These are phyloP conservation scores for Clostera curtula DNA, from an alignment of 2,888 invertebrate species.

Conservation along the genomic window DNA sequence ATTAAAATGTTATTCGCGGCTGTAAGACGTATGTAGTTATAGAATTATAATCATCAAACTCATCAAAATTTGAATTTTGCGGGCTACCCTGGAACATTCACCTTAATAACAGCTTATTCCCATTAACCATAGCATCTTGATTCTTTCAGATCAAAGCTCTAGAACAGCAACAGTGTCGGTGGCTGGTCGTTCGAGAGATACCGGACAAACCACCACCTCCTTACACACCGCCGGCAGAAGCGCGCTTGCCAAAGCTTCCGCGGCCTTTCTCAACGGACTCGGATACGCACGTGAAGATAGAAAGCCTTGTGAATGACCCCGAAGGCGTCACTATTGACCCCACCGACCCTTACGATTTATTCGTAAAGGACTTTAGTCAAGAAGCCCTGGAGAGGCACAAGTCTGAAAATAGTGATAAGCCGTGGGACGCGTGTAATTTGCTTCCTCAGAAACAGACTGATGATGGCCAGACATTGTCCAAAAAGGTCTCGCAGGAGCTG, in stretches of 20 bases:
- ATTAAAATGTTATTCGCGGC: too few species aligned
- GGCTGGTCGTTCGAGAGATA: slow-evolving; percentile 60
- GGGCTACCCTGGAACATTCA: too few species aligned
- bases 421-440: slow-evolving; percentile 58
- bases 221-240: slow-evolving; percentile 54
- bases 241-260: slow-evolving; percentile 26
- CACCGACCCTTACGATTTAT: slow-evolving; percentile 41
- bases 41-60: too few species aligned
- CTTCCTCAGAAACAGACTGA: slow-evolving; percentile 38
- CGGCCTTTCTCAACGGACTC: slow-evolving; percentile 37
- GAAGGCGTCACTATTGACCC: slow-evolving; percentile 16
- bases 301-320: slow-evolving; percentile 21
- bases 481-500: slow-evolving; percentile 34
- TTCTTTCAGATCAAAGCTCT: slow-evolving; percentile 57
- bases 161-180: slow-evolving; percentile 56
- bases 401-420: slow-evolving; percentile 39
- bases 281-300: slow-evolving; percentile 31
- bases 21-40: too few species aligned
- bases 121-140: neutral
- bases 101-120: too few species aligned
- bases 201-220: slow-evolving; percentile 69
- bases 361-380: slow-evolving; percentile 49
- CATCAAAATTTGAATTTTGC: too few species aligned
- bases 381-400: slow-evolving; percentile 39
- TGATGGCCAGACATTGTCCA: slow-evolving; percentile 28